phyloP scores from a whole-genome alignment of 2,113 vertebrate genomes.

The Cyprinus carpio region DNA sequence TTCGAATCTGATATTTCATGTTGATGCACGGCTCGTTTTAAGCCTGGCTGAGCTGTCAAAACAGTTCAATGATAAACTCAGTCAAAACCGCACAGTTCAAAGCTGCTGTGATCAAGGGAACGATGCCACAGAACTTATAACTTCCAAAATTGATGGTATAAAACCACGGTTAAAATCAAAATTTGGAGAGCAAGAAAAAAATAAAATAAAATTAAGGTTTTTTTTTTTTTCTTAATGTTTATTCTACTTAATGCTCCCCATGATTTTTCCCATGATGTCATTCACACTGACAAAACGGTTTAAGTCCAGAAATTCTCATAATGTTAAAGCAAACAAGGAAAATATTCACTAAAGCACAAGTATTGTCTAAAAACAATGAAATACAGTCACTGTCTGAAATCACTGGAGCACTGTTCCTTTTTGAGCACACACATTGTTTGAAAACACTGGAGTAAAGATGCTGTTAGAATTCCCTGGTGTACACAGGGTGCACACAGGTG shows the following conservation, averaged over 20 bases:
- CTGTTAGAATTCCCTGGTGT: too few species aligned
- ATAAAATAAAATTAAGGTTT: not conserved
- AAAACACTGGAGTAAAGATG: not conserved
- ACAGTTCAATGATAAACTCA: not conserved
- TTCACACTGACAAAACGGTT: not conserved
- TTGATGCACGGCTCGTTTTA: not conserved
- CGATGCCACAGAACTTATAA: not conserved
- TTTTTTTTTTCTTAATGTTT: not conserved
- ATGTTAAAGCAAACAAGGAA: too few species aligned
- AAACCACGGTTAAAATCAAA: not conserved
- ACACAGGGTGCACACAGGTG: too few species aligned
- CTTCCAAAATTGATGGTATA: not conserved
- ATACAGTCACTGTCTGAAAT: too few species aligned
- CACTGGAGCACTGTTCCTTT: too few species aligned
- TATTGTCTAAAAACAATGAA: too few species aligned
- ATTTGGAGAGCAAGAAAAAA: not conserved
- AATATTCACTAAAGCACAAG: too few species aligned
- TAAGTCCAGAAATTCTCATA: too few species aligned
- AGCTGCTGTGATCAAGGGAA: slow-evolving; percentile 16
- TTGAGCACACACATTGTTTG: not conserved
- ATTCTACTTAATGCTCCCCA: too few species aligned
- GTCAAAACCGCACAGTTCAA: not conserved
- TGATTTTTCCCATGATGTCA: too few species aligned
- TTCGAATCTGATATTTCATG: not conserved
- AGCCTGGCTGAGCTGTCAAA: slow-evolving; percentile 18